Base-by-base conservation (phyloP, 2,888 invertebrate genomes). In the Pristionchus mayeri region DNA sequence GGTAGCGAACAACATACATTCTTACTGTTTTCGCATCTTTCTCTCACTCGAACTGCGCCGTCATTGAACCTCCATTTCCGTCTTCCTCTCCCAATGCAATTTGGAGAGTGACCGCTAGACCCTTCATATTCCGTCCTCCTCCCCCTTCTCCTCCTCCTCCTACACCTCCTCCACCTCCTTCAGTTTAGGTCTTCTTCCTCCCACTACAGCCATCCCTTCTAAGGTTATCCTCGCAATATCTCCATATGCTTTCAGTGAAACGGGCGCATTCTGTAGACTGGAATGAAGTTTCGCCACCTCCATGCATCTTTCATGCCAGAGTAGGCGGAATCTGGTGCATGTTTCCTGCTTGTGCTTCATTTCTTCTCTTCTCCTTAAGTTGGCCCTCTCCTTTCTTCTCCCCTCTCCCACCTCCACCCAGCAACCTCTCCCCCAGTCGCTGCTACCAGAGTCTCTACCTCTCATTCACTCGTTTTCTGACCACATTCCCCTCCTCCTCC, bases 271-370 rank as follows among this genome's bases (percentile, higher is more conserved):
- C 52, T 50, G 71, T 40, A 71, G 71, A 71, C 30, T 44, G 16
- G 37, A n/a, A 9, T 13, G 40, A 40, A 71, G 40, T 40, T 40
- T 24, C 71, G 71, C 71, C 40, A 71, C 40, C n/a, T 7, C 24
- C 40, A 13, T 71, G 11, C 40, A 71, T 24, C 40, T 18, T 63
- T 37, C 21, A 44, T 71, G 24, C 37, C 9, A 21, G 71, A 44
- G 71, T 71, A 24, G 71, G 71, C 71, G 71, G 37, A 71, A 44
- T 40, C n/a, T 24, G 40, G 9, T 71, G 6, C 71, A 71, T 71
- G 71, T 71, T 71, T 71, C 71, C 71, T 63, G 30, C 63, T 60
- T 60, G n/a, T n/a, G 57, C 63, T 63, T 34, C 63, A 63, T 63
- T 34, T 63, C 63, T 71, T 16, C 71, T 71, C 71, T 75, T 44